Evolutionary conservation across 2,113 vertebrate genomes (phyloP).

Genomic region (Antigone vipio): DNA sequence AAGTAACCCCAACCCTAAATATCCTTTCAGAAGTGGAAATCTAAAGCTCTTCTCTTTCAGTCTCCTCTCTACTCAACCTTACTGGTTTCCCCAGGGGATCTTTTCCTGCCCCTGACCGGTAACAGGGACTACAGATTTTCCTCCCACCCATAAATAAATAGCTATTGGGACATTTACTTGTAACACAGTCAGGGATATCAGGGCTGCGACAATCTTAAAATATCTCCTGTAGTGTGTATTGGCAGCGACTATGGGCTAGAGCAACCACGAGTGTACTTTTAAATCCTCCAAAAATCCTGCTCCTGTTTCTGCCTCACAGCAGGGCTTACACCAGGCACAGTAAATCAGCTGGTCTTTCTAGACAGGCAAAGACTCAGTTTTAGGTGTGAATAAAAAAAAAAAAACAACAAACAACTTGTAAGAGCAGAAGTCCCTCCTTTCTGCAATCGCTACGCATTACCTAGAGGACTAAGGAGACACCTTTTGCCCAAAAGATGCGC

Average conservation of each 20-base stretch:
- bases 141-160: neutral
- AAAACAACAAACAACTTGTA: neutral
- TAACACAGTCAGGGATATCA: neutral
- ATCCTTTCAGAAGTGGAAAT: neutral
- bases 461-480: neutral
- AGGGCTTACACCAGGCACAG: neutral
- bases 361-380: neutral
- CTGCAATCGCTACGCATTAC: neutral
- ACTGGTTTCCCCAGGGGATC: neutral
- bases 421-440: neutral
- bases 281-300: neutral
- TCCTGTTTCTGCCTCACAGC: neutral
- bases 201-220: neutral
- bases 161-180: neutral
- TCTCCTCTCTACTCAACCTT: neutral
- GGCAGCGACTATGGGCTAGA: neutral
- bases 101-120: neutral
- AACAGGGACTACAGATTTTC: neutral
- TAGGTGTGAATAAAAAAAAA: neutral
- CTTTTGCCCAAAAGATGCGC: neutral
- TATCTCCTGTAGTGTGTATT: neutral
- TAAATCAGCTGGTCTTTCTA: neutral
- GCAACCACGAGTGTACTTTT: neutral
- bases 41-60: neutral
- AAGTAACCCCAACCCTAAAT: neutral